These are phyloP conservation scores for Benitochromis conjunctus DNA, from an alignment of 2,113 vertebrate species.

Conservation along the genomic window DNA sequence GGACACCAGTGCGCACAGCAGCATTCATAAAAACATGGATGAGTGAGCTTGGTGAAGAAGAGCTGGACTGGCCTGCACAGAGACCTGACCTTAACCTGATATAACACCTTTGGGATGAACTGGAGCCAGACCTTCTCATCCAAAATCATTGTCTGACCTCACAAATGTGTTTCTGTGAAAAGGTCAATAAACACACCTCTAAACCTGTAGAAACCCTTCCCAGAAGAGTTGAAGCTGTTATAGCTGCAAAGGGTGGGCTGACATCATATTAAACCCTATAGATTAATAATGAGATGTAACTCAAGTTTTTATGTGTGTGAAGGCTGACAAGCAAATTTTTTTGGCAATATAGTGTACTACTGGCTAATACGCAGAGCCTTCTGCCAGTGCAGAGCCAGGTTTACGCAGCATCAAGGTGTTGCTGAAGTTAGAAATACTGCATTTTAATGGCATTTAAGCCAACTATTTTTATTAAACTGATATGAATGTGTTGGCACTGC, in stretches of 20 bases:
- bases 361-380: neutral
- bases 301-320: neutral
- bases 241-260: neutral
- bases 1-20: neutral
- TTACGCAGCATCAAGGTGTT: neutral
- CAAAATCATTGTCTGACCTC: neutral
- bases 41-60: neutral
- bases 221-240: neutral
- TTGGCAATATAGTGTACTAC: neutral
- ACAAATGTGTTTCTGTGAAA: neutral
- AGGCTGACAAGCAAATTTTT: neutral
- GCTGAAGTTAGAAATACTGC: neutral
- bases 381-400: neutral
- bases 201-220: neutral
- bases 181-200: neutral
- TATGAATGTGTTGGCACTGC: neutral
- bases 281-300: neutral
- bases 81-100: neutral
- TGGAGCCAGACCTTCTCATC: neutral
- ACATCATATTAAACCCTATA: neutral
- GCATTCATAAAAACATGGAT: neutral
- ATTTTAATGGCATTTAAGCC: neutral
- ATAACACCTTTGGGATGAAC: neutral
- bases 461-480: neutral
- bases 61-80: neutral